Evolutionary conservation across 64 coral and sea anemone species (phyloP), one percentile per base, ranked within the genome.

Genomic region (Acropora tenuis): DNA sequence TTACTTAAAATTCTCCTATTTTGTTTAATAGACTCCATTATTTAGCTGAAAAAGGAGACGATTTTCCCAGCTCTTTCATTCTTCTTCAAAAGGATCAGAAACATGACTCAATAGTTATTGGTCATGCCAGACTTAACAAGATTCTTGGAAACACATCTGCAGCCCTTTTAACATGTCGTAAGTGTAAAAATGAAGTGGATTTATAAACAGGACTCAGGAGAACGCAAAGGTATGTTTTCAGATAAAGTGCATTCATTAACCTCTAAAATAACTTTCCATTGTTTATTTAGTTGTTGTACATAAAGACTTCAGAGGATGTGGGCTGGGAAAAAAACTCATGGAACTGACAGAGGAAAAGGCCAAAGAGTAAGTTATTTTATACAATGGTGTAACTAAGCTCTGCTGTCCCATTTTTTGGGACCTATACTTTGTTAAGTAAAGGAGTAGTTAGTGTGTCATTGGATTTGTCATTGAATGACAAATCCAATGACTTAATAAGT

Each of bases 321-420:
- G 96, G 40, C 83, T 98, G 66, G 96, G 96, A 50, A 98, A 73
- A 82, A 94, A 87, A 82, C 89, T 98, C 43, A 98, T 98, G 96
- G 80, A 92, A 63, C 40, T 92, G 5, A 86, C 93, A 69, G 96
- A 98, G 90, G 55, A 59, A 41, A 81, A 91, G 92, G 90, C 90
- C 50, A 20, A 40, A 50, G 86, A 91, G 96, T 98, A 83, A 93
- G 47, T 60, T 12, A 69, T 57, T 80, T 13, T 30, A 8, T 57
- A 6, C 8, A 11, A 30, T 30, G 8, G 9, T 48, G 7, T 71
- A 11, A 55, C 18, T 47, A 11, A 17, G 58, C 15, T 76, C 47
- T 41, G 8, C 71, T 55, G 52, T 55, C 52, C 52, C 52, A 5
- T 7, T 5, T 55, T 55, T 55, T 55, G 30, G 30, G 30, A 30